phyloP scores from a whole-genome alignment of 2,113 vertebrate species.

The Orientallactaga bullata region DNA sequence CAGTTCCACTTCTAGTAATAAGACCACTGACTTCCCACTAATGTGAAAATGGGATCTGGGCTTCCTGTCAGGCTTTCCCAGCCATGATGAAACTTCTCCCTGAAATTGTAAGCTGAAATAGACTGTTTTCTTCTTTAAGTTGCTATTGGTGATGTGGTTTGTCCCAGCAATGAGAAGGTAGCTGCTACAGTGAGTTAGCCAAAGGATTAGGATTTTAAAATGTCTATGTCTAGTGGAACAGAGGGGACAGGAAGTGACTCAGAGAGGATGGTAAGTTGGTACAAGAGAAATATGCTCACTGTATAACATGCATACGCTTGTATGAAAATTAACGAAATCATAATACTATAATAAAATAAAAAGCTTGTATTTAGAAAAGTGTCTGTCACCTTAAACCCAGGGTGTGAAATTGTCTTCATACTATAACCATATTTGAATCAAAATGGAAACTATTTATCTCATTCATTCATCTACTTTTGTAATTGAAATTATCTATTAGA shows the following conservation, averaged over 20 bases:
- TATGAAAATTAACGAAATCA: background rate
- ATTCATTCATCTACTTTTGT: background rate
- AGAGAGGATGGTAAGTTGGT: background rate
- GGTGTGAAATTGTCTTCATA: background rate
- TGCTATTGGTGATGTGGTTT: no score
- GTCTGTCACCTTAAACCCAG: background rate
- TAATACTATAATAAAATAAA: background rate
- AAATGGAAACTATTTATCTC: background rate
- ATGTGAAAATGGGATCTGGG: no score
- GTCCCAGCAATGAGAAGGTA: no score
- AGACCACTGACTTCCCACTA: no score
- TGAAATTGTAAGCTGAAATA: no score
- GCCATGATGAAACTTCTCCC: no score
- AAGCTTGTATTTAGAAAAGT: no score
- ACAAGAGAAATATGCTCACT: background rate
- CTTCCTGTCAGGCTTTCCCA: no score
- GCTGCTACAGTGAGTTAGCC: background rate
- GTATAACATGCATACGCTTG: no score
- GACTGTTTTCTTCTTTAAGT: no score
- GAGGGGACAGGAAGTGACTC: background rate
- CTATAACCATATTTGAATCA: background rate
- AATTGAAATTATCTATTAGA: background rate
- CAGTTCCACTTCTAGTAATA: no score
- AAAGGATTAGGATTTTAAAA: background rate
- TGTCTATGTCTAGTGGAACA: background rate